Percentiles rank a stretch among this genome's conserved stretches.
Evolutionary conservation across 2,797 vertebrate genomes (phyloP).

Genomic region (Chelon labrosus): DNA sequence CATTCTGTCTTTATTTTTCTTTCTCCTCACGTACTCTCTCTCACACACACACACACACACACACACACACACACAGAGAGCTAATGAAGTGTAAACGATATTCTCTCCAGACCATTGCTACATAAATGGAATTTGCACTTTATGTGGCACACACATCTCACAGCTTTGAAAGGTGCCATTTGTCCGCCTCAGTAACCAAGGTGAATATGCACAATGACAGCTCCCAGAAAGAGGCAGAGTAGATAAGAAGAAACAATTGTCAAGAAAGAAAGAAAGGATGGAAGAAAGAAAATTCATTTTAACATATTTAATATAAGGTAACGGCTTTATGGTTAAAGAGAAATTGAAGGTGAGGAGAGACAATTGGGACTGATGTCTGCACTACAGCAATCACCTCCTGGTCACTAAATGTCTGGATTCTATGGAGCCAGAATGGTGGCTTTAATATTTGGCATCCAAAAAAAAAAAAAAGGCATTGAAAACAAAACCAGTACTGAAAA

Average conservation of each 20-base stretch:
- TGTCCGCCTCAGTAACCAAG: slow-evolving; percentile 66
- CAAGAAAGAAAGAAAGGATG: slow-evolving; percentile 14
- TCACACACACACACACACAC: slow-evolving; percentile 12
- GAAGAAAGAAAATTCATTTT: not conserved
- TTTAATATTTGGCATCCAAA: no score
- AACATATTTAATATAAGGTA: no score
- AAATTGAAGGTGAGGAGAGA: no score
- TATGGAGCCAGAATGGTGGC: no score
- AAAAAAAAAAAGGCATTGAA: no score
- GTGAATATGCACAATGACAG: slow-evolving; percentile 72
- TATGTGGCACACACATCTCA: slow-evolving; percentile 50
- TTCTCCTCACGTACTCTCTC: not conserved
- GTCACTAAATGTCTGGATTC: not conserved
- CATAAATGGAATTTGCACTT: slow-evolving; percentile 77
- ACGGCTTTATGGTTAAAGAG: no score
- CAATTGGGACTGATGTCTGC: no score
- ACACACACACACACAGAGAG: slow-evolving; percentile 21
- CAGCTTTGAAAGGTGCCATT: slow-evolving; percentile 70
- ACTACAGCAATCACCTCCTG: slow-evolving; percentile 40
- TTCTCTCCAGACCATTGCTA: slow-evolving; percentile 60
- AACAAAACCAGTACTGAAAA: no score
- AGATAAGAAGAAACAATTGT: slow-evolving; percentile 8
- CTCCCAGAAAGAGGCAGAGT: slow-evolving; percentile 50
- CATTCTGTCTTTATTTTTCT: slow-evolving; percentile 1
- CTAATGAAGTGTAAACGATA: slow-evolving; percentile 72